Evolutionary conservation across 92 coral and sea anemone genomes (phyloP).

Genomic region (Palythoa grandis): DNA sequence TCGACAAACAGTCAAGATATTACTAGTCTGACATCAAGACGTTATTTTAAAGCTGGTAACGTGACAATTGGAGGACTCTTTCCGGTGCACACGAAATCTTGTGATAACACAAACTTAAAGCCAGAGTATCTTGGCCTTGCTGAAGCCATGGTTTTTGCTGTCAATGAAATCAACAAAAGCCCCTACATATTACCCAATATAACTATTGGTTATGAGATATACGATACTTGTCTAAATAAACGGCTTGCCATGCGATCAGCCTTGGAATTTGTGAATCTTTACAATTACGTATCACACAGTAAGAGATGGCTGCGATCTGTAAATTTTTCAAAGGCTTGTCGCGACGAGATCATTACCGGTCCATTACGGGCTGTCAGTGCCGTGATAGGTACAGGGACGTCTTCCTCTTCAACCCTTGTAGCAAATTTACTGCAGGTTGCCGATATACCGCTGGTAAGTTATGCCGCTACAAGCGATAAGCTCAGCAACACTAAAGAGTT

Average conservation of each 20-base stretch:
- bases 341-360: conserved; percentile 26
- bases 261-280: conserved; percentile 70
- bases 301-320: neutral
- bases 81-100: conserved; percentile 79
- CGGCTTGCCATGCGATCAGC: conserved; percentile 83
- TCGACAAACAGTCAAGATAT: neutral
- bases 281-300: conserved; percentile 54
- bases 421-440: conserved; percentile 77
- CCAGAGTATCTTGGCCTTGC: conserved; percentile 74
- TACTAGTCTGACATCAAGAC: conserved; percentile 43
- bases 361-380: conserved; percentile 57
- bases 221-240: conserved; percentile 68
- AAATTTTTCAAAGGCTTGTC: conserved; percentile 35
- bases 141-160: conserved; percentile 93
- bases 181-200: conserved; percentile 71
- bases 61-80: conserved; percentile 90
- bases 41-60: conserved; percentile 65
- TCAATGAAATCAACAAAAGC: conserved; percentile 73
- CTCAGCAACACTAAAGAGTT: conserved; percentile 76
- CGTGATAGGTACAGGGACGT: conserved; percentile 76
- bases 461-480: conserved; percentile 89
- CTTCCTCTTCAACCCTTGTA: conserved; percentile 73
- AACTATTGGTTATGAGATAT: conserved; percentile 80
- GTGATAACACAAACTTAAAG: conserved; percentile 49
- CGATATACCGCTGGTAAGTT: conserved; percentile 88